Evolutionary conservation across 2,113 vertebrate species (phyloP).

Genomic region (Salvelinus sp.): DNA sequence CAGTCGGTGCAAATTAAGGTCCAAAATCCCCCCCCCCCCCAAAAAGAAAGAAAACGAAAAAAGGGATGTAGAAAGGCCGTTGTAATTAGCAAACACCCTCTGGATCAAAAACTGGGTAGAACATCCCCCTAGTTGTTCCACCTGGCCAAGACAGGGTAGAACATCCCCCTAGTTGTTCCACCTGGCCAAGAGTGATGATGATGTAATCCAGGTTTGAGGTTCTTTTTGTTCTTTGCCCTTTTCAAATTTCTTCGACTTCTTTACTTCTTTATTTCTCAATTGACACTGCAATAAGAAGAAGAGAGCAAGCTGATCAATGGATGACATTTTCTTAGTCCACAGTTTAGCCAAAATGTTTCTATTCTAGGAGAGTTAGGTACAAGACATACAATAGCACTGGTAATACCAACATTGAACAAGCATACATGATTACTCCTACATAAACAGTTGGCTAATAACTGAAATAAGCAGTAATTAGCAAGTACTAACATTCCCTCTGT

Average conservation of each 20-base stretch:
- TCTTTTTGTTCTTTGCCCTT: not conserved
- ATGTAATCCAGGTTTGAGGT: slow-evolving; percentile 28
- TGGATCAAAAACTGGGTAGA: slow-evolving; percentile 26
- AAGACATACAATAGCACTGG: too few species aligned
- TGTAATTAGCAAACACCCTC: slow-evolving; percentile 27
- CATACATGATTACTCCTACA: too few species aligned
- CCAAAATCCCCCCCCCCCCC: not conserved
- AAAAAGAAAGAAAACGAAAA: too few species aligned
- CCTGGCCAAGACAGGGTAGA: slow-evolving; percentile 61
- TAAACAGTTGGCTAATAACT: too few species aligned
- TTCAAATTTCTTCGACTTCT: not conserved
- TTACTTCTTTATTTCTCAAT: slow-evolving; percentile 4
- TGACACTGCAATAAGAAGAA: slow-evolving; percentile 58
- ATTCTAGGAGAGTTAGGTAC: too few species aligned
- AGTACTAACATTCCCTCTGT: too few species aligned
- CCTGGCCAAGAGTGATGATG: slow-evolving; percentile 20
- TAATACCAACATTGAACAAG: too few species aligned
- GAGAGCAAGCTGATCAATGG: slow-evolving; percentile 18
- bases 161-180: slow-evolving; percentile 14
- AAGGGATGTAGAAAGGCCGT: slow-evolving; percentile 44
- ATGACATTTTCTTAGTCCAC: not conserved
- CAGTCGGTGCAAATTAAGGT: slow-evolving; percentile 14
- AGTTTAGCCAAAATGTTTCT: too few species aligned
- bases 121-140: slow-evolving; percentile 73
- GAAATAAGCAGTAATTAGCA: too few species aligned